Evolutionary conservation across 2,797 vertebrate genomes (phyloP).

Genomic region (Catharus ustulatus): DNA sequence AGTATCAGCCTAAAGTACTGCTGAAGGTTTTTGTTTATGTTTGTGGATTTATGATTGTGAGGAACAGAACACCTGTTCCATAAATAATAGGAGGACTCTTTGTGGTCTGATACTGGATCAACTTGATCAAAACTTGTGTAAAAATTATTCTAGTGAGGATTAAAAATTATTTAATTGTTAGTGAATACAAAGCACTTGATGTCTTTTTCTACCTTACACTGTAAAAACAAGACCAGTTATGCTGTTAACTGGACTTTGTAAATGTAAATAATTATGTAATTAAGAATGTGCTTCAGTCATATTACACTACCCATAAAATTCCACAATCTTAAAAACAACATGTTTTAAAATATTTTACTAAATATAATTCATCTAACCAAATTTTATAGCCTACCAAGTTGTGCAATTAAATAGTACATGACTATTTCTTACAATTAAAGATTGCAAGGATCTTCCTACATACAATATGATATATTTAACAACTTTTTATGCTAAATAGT

Average conservation of each 20-base stretch:
- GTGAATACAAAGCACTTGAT: neutral
- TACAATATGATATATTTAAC: conserved; percentile 77
- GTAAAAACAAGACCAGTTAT: conserved; percentile 68
- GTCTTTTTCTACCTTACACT: conserved; percentile 48
- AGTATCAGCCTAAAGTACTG: neutral
- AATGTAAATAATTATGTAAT: conserved; percentile 80
- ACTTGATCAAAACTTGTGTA: neutral
- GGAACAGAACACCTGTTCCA: neutral
- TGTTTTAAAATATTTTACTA: conserved; percentile 80
- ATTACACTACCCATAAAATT: conserved; percentile 76
- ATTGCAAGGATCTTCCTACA: conserved; percentile 72
- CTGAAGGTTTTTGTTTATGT: neutral
- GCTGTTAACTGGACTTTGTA: conserved; percentile 74
- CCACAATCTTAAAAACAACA: conserved; percentile 70
- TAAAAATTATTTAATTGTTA: neutral
- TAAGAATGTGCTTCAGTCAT: conserved; percentile 74
- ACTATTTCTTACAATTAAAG: conserved; percentile 78
- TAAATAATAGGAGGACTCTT: neutral
- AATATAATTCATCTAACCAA: conserved; percentile 76
- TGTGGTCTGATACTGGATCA: neutral
- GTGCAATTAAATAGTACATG: conserved; percentile 76
- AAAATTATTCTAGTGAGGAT: neutral
- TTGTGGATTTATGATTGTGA: neutral
- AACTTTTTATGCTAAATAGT: conserved; percentile 78
- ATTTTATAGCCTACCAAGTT: conserved; percentile 77